Evolutionary conservation across 2,888 invertebrate species (phyloP).

Genomic region (Meiosimyza platycephala): DNA sequence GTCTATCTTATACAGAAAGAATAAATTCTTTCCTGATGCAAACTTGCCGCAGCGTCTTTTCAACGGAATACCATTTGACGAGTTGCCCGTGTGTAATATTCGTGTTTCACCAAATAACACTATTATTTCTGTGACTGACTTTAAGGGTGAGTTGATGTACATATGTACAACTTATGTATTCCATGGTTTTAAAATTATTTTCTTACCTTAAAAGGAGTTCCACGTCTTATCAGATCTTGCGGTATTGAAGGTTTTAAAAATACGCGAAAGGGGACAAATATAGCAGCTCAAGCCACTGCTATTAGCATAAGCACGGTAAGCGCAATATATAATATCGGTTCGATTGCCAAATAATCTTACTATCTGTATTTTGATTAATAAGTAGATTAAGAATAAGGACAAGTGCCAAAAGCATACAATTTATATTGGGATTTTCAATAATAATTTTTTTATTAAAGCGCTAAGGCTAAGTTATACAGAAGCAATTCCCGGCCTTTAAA

Average conservation of each 20-base stretch:
- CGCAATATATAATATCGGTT: conserved; percentile 1
- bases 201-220: conserved; percentile 64
- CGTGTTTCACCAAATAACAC: conserved; percentile 90
- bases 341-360: no score
- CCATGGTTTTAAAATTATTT: not conserved
- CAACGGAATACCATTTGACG: conserved; percentile 80
- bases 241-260: conserved; percentile 96
- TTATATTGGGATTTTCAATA: no score
- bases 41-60: conserved; percentile 79
- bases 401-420: no score
- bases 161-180: not conserved
- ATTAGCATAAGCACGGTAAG: conserved; percentile 81
- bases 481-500: no score
- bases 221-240: conserved; percentile 77
- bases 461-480: no score
- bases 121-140: conserved; percentile 80
- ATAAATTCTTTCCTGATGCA: conserved; percentile 78
- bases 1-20: conserved; percentile 69
- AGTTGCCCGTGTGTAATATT: conserved; percentile 86
- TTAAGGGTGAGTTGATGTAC: conserved; percentile 69
- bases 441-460: no score
- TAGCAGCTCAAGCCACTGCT: conserved; percentile 95
- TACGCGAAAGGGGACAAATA: conserved; percentile 93
- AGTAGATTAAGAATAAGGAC: no score
- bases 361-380: no score